Evolutionary conservation across 2,888 invertebrate genomes (phyloP).

Genomic region (Cerceris rybyensis): DNA sequence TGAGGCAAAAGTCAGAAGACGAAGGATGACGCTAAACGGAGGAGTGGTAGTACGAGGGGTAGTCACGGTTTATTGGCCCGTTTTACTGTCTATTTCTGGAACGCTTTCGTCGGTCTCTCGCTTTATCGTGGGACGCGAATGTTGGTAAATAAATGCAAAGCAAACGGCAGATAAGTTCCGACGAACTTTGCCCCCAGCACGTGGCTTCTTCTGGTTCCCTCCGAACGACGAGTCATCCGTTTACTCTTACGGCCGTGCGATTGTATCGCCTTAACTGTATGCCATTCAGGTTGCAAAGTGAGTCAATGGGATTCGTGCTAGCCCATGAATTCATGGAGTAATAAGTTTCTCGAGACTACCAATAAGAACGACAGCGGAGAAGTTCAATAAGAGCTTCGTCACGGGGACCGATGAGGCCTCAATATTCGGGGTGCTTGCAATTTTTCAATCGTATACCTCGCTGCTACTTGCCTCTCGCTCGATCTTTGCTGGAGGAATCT

Average conservation of each 20-base stretch:
- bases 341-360: slow-evolving; percentile 40
- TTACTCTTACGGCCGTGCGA: slow-evolving; percentile 6
- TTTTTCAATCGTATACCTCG: slow-evolving; percentile 2
- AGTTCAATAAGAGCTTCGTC: slow-evolving; percentile 25
- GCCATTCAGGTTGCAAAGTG: slow-evolving; percentile 31
- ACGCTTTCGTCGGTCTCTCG: neutral
- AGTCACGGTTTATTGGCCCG: slow-evolving; percentile 35
- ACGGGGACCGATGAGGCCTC: neutral
- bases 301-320: slow-evolving; percentile 43
- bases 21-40: neutral
- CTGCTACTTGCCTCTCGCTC: neutral
- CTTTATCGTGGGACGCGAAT: slow-evolving; percentile 16
- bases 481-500: neutral
- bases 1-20: neutral
- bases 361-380: slow-evolving; percentile 1
- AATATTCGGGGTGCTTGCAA: neutral
- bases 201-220: slow-evolving; percentile 17
- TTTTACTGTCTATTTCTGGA: slow-evolving; percentile 21
- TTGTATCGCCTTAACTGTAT: slow-evolving; percentile 13
- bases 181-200: slow-evolving; percentile 50
- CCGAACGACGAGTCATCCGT: slow-evolving; percentile 2
- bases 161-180: slow-evolving; percentile 45
- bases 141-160: slow-evolving; percentile 62
- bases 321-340: slow-evolving; percentile 30
- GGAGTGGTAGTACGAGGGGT: neutral